These are phyloP conservation scores for Perizoma affinitatum DNA, from an alignment of 2,888 invertebrate species.

Conservation along the genomic window DNA sequence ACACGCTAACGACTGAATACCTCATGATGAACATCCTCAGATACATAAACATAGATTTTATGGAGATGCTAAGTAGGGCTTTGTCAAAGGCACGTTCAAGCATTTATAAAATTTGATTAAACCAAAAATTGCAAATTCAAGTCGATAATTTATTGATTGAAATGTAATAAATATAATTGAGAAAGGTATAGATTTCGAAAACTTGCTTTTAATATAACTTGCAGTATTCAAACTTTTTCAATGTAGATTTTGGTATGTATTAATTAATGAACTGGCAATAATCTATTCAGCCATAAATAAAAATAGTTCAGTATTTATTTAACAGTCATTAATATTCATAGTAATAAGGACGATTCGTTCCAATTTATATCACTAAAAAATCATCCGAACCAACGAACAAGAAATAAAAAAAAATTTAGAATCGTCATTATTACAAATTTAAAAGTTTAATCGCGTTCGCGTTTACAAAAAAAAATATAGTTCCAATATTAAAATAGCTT, in stretches of 20 bases:
- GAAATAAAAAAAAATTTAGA: not conserved
- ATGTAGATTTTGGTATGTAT: not conserved
- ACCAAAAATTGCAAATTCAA: too few relatives aligned
- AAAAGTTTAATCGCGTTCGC: not conserved
- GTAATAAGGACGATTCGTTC: constrained; percentile 1
- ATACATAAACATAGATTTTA: too few relatives aligned
- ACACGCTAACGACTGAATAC: too few relatives aligned
- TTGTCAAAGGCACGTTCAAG: too few relatives aligned
- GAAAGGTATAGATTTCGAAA: too few relatives aligned
- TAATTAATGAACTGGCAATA: not conserved
- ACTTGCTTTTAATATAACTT: too few relatives aligned
- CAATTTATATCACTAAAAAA: constrained; percentile 17
- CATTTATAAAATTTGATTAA: too few relatives aligned
- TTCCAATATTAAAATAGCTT: constrained; percentile 14
- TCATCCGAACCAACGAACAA: not conserved
- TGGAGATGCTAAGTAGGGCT: too few relatives aligned
- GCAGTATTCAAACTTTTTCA: too few relatives aligned
- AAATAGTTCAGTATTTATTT: not conserved
- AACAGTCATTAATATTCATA: constrained; percentile 9
- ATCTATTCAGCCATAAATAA: not conserved
- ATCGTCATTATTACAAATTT: not conserved
- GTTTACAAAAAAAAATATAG: not conserved
- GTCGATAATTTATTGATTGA: too few relatives aligned
- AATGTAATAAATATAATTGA: too few relatives aligned
- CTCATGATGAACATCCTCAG: too few relatives aligned